phyloP scores from a whole-genome alignment of 2,888 invertebrate genomes.

The Crematogaster levior region DNA sequence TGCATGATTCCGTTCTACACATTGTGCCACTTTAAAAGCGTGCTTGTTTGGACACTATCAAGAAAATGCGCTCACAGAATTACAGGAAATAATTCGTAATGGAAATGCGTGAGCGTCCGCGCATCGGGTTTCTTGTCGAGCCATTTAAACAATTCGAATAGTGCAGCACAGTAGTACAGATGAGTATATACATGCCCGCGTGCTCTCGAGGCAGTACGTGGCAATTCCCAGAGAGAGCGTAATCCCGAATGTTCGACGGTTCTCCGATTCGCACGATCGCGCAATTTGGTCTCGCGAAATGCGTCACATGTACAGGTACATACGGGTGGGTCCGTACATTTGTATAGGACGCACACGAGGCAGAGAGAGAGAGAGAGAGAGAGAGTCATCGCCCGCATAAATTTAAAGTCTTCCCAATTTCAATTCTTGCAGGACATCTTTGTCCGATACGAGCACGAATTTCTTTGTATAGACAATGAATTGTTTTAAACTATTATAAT shows the following conservation, averaged over 20 bases:
- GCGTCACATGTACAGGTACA: conserved; percentile 14
- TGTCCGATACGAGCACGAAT: neutral
- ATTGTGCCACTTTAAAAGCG: neutral
- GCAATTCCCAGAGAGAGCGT: conserved; percentile 68
- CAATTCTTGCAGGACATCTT: conserved; percentile 62
- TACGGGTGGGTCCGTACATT: conserved; percentile 5
- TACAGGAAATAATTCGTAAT: conserved; percentile 31
- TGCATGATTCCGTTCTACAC: conserved; percentile 19
- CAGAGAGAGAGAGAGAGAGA: conserved; percentile 12
- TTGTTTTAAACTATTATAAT: neutral
- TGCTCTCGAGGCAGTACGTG: conserved; percentile 60
- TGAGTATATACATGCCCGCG: conserved; percentile 45
- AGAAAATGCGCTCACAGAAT: conserved; percentile 30
- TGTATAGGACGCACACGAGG: neutral
- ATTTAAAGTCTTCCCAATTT: conserved; percentile 68
- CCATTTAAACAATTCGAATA: conserved; percentile 73
- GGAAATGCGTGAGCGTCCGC: conserved; percentile 52
- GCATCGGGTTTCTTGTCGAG: conserved; percentile 68
- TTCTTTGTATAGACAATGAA: neutral
- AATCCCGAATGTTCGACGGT: conserved; percentile 69
- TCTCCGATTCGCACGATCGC: conserved; percentile 73
- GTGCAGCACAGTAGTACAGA: conserved; percentile 38
- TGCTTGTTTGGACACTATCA: neutral
- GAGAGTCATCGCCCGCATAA: conserved; percentile 65
- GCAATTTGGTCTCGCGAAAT: conserved; percentile 67